phyloP scores from a whole-genome alignment of 2,797 vertebrate genomes.

The Lophius americanus region DNA sequence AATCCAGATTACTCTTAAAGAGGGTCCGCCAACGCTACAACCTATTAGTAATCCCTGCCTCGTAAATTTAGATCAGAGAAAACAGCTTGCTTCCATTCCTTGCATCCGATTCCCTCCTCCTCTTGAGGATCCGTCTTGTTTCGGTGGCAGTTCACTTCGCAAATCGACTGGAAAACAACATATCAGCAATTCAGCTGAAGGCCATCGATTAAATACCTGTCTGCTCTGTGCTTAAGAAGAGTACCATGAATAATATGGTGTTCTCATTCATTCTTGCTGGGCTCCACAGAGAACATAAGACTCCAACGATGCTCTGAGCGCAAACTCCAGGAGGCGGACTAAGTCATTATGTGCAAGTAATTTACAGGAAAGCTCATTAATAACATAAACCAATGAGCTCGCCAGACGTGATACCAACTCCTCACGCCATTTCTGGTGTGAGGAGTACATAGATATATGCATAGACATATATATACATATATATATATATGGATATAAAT shows the following conservation, averaged over 20 bases:
- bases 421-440: no score
- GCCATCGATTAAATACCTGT: constrained; percentile 30
- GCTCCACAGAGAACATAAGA: constrained; percentile 6
- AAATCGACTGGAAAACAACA: constrained; percentile 48
- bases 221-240: constrained; percentile 41
- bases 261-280: constrained; percentile 29
- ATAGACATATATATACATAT: no score
- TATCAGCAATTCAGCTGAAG: constrained; percentile 33
- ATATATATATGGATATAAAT: no score
- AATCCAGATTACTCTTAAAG: constrained; percentile 8
- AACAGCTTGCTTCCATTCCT: constrained; percentile 39
- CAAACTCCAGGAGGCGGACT: neutral
- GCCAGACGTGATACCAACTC: no score
- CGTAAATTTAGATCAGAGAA: constrained; percentile 43
- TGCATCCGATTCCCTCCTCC: constrained; percentile 1
- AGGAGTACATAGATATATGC: no score
- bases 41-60: constrained; percentile 31
- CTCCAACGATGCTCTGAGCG: neutral
- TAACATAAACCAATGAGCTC: no score
- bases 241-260: constrained; percentile 18
- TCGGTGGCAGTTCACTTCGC: constrained; percentile 51
- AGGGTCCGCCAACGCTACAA: constrained; percentile 14
- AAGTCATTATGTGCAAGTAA: constrained; percentile 12
- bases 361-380: constrained; percentile 6
- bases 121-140: constrained; percentile 41